These are phyloP conservation scores for Megamerina dolium DNA, from an alignment of 2,888 invertebrate species.

Conservation along the genomic window DNA sequence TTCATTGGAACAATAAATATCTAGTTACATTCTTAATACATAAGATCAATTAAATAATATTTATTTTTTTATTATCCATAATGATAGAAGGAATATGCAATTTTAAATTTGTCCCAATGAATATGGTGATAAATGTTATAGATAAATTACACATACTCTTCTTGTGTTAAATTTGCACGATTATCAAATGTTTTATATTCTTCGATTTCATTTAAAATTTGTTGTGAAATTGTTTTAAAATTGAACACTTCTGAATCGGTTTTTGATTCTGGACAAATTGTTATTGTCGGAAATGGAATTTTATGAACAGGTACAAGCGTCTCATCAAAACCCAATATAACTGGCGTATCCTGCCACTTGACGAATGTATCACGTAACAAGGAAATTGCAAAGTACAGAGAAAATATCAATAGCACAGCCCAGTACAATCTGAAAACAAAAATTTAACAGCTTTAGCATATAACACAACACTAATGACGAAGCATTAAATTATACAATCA, in stretches of 20 bases:
- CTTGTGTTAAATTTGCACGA: conserved; percentile 19
- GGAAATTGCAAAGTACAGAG: conserved; percentile 38
- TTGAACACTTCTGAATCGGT: conserved; percentile 39
- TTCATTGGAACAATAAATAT: too few relatives aligned
- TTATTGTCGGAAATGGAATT: conserved; percentile 44
- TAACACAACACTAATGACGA: neutral
- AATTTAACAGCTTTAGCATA: neutral
- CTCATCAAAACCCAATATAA: conserved; percentile 44
- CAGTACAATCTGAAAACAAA: conserved; percentile 34
- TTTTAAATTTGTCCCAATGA: neutral
- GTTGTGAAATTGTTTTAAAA: conserved; percentile 31
- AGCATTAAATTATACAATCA: neutral
- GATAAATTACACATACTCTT: conserved; percentile 28
- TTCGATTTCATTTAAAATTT: conserved; percentile 28
- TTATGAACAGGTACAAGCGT: conserved; percentile 41
- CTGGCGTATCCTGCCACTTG: conserved; percentile 43
- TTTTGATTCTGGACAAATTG: conserved; percentile 46
- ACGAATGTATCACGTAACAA: conserved; percentile 40
- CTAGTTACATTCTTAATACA: too few relatives aligned
- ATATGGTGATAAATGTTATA: neutral
- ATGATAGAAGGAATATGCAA: neutral
- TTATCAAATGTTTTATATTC: conserved; percentile 20
- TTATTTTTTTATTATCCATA: neutral
- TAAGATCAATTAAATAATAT: too few relatives aligned
- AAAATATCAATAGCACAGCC: conserved; percentile 36